Percentiles rank a stretch among this genome's conserved stretches.
These are phyloP conservation scores for Erebia aethiops DNA, from an alignment of 2,888 invertebrate species.

Conservation along the genomic window DNA sequence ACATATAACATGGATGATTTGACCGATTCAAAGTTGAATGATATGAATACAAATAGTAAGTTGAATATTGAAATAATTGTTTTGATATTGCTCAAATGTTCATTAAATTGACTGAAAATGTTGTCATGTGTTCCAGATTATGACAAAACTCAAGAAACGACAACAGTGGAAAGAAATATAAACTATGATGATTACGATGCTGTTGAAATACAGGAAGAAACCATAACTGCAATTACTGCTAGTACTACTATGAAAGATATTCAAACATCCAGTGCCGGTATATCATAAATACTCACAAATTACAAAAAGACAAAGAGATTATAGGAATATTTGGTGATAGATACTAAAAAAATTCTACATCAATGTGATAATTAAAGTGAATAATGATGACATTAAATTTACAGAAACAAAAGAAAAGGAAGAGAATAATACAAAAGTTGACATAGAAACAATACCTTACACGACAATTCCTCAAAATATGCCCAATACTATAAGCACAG, in stretches of 20 bases:
- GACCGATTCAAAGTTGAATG: constrained; percentile 43
- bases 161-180: constrained; percentile 49
- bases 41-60: constrained; percentile 56
- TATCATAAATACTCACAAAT: constrained; percentile 22
- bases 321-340: neutral
- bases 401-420: constrained; percentile 20
- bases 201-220: constrained; percentile 45
- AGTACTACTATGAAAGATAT: constrained; percentile 17
- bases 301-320: neutral
- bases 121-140: constrained; percentile 61
- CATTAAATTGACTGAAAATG: constrained; percentile 28
- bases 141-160: constrained; percentile 39
- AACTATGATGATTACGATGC: constrained; percentile 57
- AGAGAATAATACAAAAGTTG: neutral
- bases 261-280: constrained; percentile 32
- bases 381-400: constrained; percentile 2
- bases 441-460: neutral
- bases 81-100: constrained; percentile 34
- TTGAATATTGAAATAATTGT: constrained; percentile 40
- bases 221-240: constrained; percentile 11
- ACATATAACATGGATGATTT: constrained; percentile 65
- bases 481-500: constrained; percentile 13
- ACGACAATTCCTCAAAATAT: neutral
- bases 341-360: too few species aligned
- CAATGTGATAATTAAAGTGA: neutral